Evolutionary conservation across 2,113 vertebrate species (phyloP).

Genomic region (Cygnus atratus): DNA sequence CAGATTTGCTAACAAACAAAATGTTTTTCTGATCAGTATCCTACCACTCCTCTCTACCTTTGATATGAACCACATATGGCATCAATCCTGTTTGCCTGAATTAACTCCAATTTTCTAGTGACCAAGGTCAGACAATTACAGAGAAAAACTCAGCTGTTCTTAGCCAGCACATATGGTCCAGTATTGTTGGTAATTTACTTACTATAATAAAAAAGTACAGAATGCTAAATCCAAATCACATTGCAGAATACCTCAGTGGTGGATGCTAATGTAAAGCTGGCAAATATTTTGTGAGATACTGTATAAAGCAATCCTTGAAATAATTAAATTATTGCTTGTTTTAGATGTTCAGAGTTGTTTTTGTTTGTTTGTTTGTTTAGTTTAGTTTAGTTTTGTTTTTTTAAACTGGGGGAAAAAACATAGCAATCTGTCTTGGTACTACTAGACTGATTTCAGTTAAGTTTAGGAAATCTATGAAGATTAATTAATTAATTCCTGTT

Average conservation of each 20-base stretch:
- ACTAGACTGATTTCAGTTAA: not conserved
- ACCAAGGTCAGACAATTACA: conserved; percentile 65
- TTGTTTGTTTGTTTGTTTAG: not conserved
- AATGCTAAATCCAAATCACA: conserved; percentile 32
- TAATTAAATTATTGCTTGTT: not conserved
- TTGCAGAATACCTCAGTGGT: not conserved
- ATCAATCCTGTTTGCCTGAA: conserved; percentile 66
- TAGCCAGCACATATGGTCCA: conserved; percentile 68
- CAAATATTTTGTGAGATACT: not conserved
- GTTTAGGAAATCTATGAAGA: not conserved
- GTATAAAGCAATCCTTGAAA: not conserved
- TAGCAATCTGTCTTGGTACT: not conserved
- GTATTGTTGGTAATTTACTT: conserved; percentile 63
- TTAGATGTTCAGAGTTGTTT: not conserved
- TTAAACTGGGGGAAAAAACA: accelerated
- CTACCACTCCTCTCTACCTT: conserved; percentile 27
- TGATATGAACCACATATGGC: conserved; percentile 62
- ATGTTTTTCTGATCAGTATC: conserved; percentile 38
- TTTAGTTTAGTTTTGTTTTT: not conserved
- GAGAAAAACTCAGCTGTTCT: conserved; percentile 69
- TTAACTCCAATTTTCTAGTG: conserved; percentile 71
- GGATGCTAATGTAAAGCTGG: not conserved
- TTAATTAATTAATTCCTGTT: not conserved
- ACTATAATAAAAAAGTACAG: conserved; percentile 43
- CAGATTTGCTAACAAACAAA: conserved; percentile 58